Evolutionary conservation across 2,888 invertebrate genomes (phyloP).

Genomic region (Oconnorella tubifera): DNA sequence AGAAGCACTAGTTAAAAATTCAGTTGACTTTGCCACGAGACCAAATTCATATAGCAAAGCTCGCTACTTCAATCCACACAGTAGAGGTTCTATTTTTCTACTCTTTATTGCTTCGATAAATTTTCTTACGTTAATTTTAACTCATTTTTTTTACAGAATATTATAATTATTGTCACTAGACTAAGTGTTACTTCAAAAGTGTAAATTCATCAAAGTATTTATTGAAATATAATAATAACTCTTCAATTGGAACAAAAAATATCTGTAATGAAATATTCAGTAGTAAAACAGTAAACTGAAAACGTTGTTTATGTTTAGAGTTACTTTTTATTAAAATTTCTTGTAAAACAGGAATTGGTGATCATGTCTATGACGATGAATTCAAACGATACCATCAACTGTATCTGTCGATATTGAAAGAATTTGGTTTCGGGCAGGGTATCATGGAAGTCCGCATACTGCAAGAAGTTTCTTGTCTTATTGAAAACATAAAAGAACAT

Average conservation of each 20-base stretch:
- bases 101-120: too few relatives aligned
- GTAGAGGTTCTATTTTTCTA: background rate
- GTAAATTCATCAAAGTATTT: too few relatives aligned
- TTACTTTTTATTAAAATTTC: too few relatives aligned
- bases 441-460: slow-evolving; percentile 21
- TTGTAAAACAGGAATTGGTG: slow-evolving; percentile 14
- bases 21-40: slow-evolving; percentile 8
- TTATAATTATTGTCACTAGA: too few relatives aligned
- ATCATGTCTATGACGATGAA: slow-evolving; percentile 6
- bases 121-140: too few relatives aligned
- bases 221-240: too few relatives aligned
- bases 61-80: slow-evolving; percentile 1
- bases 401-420: slow-evolving; percentile 13
- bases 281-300: too few relatives aligned
- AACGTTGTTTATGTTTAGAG: too few relatives aligned
- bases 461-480: background rate
- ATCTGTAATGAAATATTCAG: too few relatives aligned
- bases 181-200: too few relatives aligned
- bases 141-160: too few relatives aligned
- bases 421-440: slow-evolving; percentile 16
- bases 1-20: slow-evolving; percentile 4
- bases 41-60: slow-evolving; percentile 1
- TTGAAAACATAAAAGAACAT: background rate
- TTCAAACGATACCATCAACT: slow-evolving; percentile 21
- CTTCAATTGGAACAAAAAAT: too few relatives aligned